Evolutionary conservation across 2,113 vertebrate genomes (phyloP).

Genomic region (Phocoena sinus): DNA sequence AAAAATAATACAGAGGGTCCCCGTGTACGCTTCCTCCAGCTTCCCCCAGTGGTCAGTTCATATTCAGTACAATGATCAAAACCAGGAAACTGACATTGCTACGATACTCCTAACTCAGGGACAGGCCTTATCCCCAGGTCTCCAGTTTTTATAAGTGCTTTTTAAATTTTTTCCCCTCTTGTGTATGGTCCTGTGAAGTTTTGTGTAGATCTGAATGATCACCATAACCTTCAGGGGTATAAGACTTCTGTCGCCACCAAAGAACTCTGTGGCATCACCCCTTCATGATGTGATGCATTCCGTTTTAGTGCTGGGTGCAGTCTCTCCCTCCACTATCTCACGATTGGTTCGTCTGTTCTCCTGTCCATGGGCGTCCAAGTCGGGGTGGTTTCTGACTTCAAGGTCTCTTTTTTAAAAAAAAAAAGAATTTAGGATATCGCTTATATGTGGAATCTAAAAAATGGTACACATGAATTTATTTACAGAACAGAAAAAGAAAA

Average conservation of each 20-base stretch:
- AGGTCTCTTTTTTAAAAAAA: not conserved
- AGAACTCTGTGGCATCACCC: not conserved
- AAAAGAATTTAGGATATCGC: too few species aligned
- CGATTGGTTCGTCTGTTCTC: fast-evolving
- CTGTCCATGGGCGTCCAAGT: fast-evolving
- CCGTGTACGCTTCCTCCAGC: not conserved
- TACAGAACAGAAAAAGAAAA: too few species aligned
- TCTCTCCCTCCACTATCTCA: too few species aligned
- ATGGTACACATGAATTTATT: too few species aligned
- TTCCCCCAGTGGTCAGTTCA: not conserved
- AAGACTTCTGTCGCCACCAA: not conserved
- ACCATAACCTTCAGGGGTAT: fast-evolving
- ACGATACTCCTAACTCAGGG: fast-evolving
- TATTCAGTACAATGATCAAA: not conserved
- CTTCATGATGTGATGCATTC: too few species aligned
- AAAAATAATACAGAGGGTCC: not conserved
- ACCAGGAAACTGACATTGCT: too few species aligned
- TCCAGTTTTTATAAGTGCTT: too few species aligned
- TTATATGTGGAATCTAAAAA: too few species aligned
- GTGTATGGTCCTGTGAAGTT: too few species aligned
- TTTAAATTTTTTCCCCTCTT: not conserved
- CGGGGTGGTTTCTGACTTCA: too few species aligned
- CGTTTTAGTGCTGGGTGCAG: too few species aligned
- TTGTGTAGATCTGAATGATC: not conserved
- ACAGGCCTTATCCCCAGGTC: too few species aligned